Conservation (phyloP, 1,140 invertebrate species). For the Anthonomus grandis region DNA sequence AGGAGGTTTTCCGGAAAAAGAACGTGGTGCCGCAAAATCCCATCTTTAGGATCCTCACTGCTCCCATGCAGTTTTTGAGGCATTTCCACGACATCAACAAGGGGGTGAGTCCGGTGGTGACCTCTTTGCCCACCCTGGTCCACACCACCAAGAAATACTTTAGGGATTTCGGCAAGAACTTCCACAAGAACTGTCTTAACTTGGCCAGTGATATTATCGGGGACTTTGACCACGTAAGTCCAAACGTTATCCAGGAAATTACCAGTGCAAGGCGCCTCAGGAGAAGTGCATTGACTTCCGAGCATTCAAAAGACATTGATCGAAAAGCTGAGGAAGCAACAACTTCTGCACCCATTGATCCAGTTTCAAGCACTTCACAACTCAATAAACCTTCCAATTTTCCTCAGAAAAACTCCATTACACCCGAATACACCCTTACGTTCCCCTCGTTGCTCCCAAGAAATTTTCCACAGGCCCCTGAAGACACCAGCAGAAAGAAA, state of each 20-base stretch:
- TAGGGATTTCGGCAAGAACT: constrained; percentile 31
- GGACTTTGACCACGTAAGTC: constrained; percentile 28
- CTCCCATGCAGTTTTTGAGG: constrained; percentile 29
- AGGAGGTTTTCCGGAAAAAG: neutral
- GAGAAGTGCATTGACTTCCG: no score
- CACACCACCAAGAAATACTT: constrained; percentile 29
- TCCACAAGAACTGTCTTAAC: constrained; percentile 29
- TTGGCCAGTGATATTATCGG: constrained; percentile 33
- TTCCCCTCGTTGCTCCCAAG: neutral
- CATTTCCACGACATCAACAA: constrained; percentile 28
- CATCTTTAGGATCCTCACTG: constrained; percentile 24
- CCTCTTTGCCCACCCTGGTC: constrained; percentile 28
- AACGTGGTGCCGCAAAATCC: constrained; percentile 22
- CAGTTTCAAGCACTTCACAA: neutral
- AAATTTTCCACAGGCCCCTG: constrained; percentile 20
- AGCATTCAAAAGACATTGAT: no score
- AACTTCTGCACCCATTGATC: neutral
- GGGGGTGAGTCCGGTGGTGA: constrained; percentile 21
- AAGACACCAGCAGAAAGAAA: constrained; percentile 26
- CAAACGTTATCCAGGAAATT: constrained; percentile 16
- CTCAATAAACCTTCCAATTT: neutral
- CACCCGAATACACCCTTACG: neutral
- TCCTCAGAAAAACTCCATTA: no score
- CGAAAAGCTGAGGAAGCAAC: neutral
- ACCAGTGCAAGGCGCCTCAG: constrained; percentile 4